Conservation (phyloP, 2,888 invertebrate species). For the Zygothrica quintamaculata region DNA sequence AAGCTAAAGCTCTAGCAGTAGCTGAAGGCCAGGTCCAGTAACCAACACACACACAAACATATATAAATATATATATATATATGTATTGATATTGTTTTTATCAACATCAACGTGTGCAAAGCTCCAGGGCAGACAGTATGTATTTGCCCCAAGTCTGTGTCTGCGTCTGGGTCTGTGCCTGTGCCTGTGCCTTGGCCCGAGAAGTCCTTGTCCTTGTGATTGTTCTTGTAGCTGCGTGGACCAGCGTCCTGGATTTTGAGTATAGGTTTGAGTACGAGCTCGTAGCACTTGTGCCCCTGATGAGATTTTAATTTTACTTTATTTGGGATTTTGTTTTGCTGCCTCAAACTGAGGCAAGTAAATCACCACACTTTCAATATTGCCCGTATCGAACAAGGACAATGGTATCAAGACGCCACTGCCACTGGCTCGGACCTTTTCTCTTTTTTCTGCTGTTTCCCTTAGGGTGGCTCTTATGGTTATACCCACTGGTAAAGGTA, state of each 20-base stretch:
- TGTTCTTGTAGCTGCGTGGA: no score
- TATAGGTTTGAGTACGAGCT: constrained; percentile 17
- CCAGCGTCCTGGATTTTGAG: no score
- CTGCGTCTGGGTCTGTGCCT: no score
- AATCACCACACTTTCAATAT: constrained; percentile 74
- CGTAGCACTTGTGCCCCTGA: constrained; percentile 74
- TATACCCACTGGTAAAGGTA: no score
- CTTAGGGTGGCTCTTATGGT: constrained; percentile 32
- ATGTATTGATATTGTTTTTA: constrained; percentile 77
- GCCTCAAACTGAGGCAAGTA: constrained; percentile 64
- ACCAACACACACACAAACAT: constrained; percentile 8
- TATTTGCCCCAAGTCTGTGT: constrained; percentile 23
- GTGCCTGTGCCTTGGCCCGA: no score
- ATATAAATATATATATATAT: constrained; percentile 7
- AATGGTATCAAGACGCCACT: constrained; percentile 46
- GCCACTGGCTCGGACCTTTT: background rate
- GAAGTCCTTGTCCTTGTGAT: no score
- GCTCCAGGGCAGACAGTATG: constrained; percentile 27
- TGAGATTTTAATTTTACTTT: constrained; percentile 81
- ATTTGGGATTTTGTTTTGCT: constrained; percentile 57
- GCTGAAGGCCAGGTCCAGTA: constrained; percentile 34
- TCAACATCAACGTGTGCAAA: constrained; percentile 62
- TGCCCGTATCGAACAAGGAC: constrained; percentile 54
- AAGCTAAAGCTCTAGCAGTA: no score
- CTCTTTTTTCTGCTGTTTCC: constrained; percentile 13